These are phyloP conservation scores for Premnoplex brunnescens DNA, from an alignment of 2,797 vertebrate species.

Conservation along the genomic window DNA sequence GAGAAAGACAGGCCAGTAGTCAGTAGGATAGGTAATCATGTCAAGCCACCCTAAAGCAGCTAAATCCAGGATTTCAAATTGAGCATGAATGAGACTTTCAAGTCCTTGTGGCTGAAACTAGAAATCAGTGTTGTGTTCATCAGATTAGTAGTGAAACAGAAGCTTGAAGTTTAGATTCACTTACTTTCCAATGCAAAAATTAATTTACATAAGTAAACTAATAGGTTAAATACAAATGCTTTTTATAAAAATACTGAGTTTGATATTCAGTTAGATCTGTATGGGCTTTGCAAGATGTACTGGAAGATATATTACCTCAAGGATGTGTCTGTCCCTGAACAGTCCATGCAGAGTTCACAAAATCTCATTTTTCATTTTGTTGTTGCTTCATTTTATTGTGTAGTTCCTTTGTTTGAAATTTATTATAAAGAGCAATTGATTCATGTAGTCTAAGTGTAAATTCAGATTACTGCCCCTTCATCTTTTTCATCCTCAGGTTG, in stretches of 20 bases:
- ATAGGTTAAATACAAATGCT: background rate
- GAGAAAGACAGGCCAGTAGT: slow-evolving; percentile 30
- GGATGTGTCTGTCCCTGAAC: background rate
- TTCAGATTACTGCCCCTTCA: background rate
- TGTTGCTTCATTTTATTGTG: background rate
- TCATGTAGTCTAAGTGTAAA: background rate
- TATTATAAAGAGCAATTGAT: background rate
- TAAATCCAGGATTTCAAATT: slow-evolving; percentile 17
- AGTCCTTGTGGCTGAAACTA: background rate
- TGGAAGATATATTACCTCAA: background rate
- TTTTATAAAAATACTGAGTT: background rate
- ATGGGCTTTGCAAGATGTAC: background rate
- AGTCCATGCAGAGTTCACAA: background rate
- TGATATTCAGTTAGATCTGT: background rate
- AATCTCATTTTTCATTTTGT: background rate
- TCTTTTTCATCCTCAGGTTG: background rate
- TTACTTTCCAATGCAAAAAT: background rate
- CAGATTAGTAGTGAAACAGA: background rate
- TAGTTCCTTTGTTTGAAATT: background rate
- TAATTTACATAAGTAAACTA: background rate
- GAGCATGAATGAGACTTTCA: background rate
- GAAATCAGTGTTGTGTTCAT: background rate
- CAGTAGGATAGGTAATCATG: slow-evolving; percentile 49
- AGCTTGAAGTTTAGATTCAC: background rate
- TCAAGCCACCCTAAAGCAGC: slow-evolving; percentile 41